These are phyloP conservation scores for Lasioglossum marginatum DNA, from an alignment of 2,888 invertebrate species.

Conservation along the genomic window DNA sequence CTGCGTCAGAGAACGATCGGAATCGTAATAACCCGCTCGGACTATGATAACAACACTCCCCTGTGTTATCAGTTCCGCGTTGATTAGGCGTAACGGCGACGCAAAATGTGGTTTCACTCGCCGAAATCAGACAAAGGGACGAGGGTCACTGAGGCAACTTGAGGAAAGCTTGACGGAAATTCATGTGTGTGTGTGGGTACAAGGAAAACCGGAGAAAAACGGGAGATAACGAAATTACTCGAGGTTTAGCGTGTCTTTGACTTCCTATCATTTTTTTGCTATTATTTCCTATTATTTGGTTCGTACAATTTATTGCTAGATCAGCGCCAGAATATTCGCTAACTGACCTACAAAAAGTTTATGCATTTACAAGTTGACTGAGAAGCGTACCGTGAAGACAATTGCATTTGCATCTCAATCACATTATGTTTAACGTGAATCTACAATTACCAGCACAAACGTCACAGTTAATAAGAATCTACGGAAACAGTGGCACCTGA, in stretches of 20 bases:
- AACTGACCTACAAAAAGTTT: background rate
- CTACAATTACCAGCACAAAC: too few species aligned
- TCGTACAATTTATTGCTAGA: background rate
- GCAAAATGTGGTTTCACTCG: background rate
- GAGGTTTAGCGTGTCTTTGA: background rate
- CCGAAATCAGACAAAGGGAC: background rate
- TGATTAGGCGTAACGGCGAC: slow-evolving; percentile 19
- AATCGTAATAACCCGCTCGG: slow-evolving; percentile 2
- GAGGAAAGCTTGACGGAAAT: background rate
- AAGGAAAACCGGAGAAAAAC: background rate
- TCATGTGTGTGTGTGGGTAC: background rate
- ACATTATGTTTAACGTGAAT: too few species aligned
- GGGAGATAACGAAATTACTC: background rate
- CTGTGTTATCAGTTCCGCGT: slow-evolving; percentile 18
- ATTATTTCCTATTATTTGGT: too few species aligned
- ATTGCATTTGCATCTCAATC: too few species aligned
- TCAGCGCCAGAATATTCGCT: background rate
- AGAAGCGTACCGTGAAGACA: too few species aligned
- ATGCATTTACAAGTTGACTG: too few species aligned
- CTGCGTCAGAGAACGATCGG: slow-evolving; percentile 8
- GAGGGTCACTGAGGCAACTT: background rate
- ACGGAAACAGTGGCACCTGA: too few species aligned
- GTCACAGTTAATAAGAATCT: too few species aligned
- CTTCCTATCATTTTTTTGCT: background rate
- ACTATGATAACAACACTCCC: slow-evolving; percentile 13